Evolutionary conservation across 2,888 invertebrate species (phyloP), one percentile per base, ranked within the genome.

Genomic region (Andrena haemorrhoa): DNA sequence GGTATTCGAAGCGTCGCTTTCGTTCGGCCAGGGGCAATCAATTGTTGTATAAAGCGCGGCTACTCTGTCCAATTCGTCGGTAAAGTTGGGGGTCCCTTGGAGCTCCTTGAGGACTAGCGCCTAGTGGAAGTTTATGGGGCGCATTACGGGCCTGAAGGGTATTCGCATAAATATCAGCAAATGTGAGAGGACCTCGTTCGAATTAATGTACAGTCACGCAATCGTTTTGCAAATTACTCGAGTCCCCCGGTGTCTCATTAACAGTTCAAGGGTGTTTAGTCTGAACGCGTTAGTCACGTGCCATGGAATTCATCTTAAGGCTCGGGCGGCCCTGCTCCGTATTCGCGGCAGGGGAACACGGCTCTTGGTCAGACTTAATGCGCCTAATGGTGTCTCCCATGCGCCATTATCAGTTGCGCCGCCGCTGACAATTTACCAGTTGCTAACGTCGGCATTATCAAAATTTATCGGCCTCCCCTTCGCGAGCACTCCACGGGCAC

Each of bases 331-430:
- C 56, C 75, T 66, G 77, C 75, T 79, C 78, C 10, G 60, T 70
- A 75, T 68, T 29, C 66, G 75, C 56, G 73, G 64, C 33, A 51
- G n/a, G 70, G 66, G 75, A 83, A 80, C 73, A 78, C 81, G 83
- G 85, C 85, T 82, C 84, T 87, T 85, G 89, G 89, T 86, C 90
- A 87, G 89, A 86, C 87, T 90, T 91, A 92, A 90, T 88, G 88
- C 82, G 79, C 75, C 88, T 91, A 92, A 92, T 92, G 89, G 89
- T 85, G 87, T 88, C 88, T 86, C 84, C 77, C 76, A 87, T 82
- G 88, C 87, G 86, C 91, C 90, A 88, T 92, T 92, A 89, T 89
- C 89, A 90, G 90, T 89, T 90, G 89, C 84, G 79, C 66, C 74
- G 63, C 84, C 80, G 72, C 82, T 86, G 81, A 83, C 88, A 83